Percentiles rank a stretch among this genome's conserved stretches.
Conservation (phyloP, 1,140 invertebrate species). For the Drosophila prosaltans region DNA sequence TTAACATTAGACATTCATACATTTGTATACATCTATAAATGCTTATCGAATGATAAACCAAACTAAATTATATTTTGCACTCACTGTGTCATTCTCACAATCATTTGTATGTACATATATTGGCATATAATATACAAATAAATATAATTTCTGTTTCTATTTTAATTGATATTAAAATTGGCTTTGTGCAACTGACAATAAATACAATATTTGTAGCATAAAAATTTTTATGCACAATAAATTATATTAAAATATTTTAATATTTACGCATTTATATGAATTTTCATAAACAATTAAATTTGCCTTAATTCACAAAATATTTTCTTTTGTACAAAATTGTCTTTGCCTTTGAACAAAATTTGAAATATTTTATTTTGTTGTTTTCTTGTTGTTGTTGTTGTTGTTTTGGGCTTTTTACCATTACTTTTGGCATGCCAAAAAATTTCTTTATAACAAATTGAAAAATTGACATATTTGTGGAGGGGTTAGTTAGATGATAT, state of each 20-base stretch:
- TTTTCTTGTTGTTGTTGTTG: neutral
- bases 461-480: constrained; percentile 51
- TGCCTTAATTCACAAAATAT: neutral
- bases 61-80: too few relatives aligned
- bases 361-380: neutral
- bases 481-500: neutral
- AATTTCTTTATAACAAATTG: constrained; percentile 45
- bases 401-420: too few relatives aligned
- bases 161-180: constrained; percentile 7
- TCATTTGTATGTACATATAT: too few relatives aligned
- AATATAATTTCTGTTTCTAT: neutral
- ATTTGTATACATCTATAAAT: too few relatives aligned
- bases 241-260: neutral
- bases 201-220: neutral
- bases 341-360: neutral
- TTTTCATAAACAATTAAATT: constrained; percentile 10
- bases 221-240: neutral
- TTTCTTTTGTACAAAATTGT: neutral
- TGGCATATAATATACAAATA: neutral
- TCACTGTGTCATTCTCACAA: too few relatives aligned
- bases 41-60: too few relatives aligned
- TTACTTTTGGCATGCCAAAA: constrained; percentile 9
- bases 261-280: neutral
- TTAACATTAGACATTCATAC: too few relatives aligned
- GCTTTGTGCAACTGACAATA: constrained; percentile 4